Conservation (phyloP, 23 tunicate genomes). For the Trididemnum clinides region DNA sequence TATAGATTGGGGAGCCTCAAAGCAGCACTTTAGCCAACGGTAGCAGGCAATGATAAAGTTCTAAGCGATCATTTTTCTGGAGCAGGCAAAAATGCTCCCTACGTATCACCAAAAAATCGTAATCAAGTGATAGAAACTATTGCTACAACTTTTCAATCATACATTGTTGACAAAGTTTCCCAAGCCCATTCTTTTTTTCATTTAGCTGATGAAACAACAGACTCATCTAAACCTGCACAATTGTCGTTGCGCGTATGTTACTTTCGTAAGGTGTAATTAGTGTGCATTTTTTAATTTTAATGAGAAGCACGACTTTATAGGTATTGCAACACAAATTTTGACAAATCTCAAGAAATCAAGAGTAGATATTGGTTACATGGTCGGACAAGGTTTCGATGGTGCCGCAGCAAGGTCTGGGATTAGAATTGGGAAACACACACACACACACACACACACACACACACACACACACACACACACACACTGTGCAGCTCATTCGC, state of each 20-base stretch:
- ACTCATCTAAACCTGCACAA: slow-evolving; percentile 4
- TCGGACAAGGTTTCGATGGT: slow-evolving; percentile 18
- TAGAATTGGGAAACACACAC: background rate
- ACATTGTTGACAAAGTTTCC: background rate
- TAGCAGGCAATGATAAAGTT: background rate
- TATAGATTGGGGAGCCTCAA: background rate
- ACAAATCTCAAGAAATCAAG: background rate
- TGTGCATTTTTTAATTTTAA: background rate
- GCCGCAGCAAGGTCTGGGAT: slow-evolving; percentile 12
- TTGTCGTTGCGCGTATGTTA: background rate
- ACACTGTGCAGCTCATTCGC: too few relatives aligned
- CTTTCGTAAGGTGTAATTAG: background rate
- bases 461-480: too few relatives aligned
- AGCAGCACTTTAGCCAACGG: background rate
- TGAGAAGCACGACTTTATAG: slow-evolving; percentile 2
- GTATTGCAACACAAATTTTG: slow-evolving; percentile 2
- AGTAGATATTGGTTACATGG: slow-evolving; percentile 6
- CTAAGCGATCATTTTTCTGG: background rate
- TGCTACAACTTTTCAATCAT: background rate
- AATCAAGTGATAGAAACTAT: background rate
- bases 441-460: too few relatives aligned
- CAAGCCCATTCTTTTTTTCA: background rate
- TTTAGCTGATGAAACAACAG: slow-evolving; percentile 12
- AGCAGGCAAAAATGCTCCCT: background rate
- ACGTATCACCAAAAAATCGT: background rate